Percentiles rank a stretch among this genome's conserved stretches.
Conservation (phyloP, 2,113 vertebrate species). For the Xiphophorus hellerii region DNA sequence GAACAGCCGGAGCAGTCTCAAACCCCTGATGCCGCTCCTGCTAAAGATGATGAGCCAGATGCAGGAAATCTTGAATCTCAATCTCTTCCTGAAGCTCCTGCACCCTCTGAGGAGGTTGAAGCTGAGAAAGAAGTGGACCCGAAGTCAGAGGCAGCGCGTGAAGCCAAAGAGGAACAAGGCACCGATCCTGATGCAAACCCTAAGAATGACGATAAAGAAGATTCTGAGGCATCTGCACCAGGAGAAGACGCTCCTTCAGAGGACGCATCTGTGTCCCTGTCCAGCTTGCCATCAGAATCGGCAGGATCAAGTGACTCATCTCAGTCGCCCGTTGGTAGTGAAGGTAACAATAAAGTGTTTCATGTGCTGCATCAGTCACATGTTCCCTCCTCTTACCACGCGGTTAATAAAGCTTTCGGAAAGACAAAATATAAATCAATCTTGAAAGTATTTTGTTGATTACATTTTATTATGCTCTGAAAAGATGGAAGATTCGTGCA, state of each 20-base stretch:
- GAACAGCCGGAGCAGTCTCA: conserved; percentile 32
- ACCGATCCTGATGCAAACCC: conserved; percentile 14
- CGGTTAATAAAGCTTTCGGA: background rate
- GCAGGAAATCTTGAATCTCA: conserved; percentile 12
- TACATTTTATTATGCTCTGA: conserved; percentile 6
- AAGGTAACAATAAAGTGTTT: conserved; percentile 48
- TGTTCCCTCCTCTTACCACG: conserved; percentile 2
- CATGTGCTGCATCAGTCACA: conserved; percentile 1
- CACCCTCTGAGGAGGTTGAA: background rate
- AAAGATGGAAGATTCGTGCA: conserved; percentile 4
- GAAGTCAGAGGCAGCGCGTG: conserved; percentile 28
- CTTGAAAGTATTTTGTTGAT: background rate
- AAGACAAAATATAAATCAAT: conserved; percentile 3
- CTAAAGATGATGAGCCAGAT: conserved; percentile 29
- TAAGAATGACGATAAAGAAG: conserved; percentile 22
- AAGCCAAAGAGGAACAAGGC: conserved; percentile 17
- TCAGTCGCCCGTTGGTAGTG: background rate
- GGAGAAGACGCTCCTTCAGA: conserved; percentile 10
- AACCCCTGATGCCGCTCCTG: background rate
- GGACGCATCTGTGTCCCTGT: background rate
- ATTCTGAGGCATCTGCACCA: background rate
- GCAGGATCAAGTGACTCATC: conserved; percentile 36
- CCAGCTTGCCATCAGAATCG: conserved; percentile 2
- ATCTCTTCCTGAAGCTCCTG: conserved; percentile 13
- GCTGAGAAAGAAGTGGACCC: conserved; percentile 1